Evolutionary conservation across 2,797 vertebrate species (phyloP).

Genomic region (Pogoniulus pusillus): DNA sequence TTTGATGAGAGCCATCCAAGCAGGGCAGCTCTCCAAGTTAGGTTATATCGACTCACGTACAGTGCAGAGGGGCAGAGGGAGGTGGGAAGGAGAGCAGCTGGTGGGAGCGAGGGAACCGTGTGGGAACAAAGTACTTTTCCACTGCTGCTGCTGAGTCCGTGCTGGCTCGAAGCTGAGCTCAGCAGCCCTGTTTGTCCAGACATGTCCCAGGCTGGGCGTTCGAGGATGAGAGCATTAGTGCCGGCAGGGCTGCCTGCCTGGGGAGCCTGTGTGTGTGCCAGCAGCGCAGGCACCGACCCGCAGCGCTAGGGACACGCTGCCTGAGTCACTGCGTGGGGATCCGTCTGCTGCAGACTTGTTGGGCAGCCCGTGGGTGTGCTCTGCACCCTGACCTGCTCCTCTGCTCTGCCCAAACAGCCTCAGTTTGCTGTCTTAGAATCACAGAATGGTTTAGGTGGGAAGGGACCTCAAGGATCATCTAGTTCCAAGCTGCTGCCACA

Average conservation of each 20-base stretch:
- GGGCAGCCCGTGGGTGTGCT: neutral
- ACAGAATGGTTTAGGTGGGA: no score
- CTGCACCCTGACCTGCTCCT: neutral
- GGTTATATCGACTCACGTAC: neutral
- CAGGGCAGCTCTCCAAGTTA: slow-evolving; percentile 7
- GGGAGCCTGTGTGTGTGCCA: neutral
- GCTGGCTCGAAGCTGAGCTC: neutral
- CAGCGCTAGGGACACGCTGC: rapidly evolving
- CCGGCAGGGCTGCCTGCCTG: neutral
- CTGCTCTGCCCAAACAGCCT: neutral
- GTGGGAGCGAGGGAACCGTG: rapidly evolving
- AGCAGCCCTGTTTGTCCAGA: neutral
- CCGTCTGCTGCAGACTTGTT: neutral
- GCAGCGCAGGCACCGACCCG: rapidly evolving
- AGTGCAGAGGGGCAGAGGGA: neutral
- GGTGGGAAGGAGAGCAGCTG: neutral
- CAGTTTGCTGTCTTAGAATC: no score
- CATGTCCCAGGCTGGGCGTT: neutral
- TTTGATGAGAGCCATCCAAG: neutral
- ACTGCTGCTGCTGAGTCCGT: neutral
- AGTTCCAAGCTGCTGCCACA: no score
- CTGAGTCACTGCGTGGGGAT: rapidly evolving
- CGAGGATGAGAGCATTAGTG: neutral
- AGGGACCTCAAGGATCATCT: no score
- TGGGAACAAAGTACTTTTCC: neutral